These are phyloP conservation scores for Tetanocera ferruginea DNA, from an alignment of 2,888 invertebrate genomes.

Conservation along the genomic window DNA sequence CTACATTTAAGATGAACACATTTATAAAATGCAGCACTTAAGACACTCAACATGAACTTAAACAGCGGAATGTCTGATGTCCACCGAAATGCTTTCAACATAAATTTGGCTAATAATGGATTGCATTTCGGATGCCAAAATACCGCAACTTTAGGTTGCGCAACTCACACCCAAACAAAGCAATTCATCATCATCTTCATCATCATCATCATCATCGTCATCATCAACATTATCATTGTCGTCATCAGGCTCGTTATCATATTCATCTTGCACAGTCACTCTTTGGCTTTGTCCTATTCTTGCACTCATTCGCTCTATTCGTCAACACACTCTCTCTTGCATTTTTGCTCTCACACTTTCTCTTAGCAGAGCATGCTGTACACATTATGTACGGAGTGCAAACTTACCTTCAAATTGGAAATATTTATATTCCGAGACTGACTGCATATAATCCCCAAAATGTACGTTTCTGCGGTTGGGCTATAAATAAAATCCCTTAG, in stretches of 20 bases:
- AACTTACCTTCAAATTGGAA: slow-evolving; percentile 21
- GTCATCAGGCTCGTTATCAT: background rate
- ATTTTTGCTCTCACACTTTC: background rate
- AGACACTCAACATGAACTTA: no score
- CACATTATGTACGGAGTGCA: background rate
- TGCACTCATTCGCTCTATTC: background rate
- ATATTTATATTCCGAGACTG: slow-evolving; percentile 21
- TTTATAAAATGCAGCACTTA: no score
- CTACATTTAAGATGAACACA: no score
- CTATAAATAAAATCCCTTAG: slow-evolving; percentile 17
- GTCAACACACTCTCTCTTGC: background rate
- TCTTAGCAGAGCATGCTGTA: background rate
- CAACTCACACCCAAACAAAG: background rate
- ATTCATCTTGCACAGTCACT: background rate
- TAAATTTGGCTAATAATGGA: slow-evolving; percentile 19
- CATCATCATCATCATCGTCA: background rate
- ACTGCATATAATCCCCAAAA: slow-evolving; percentile 27
- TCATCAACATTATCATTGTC: background rate
- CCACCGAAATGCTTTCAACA: slow-evolving; percentile 10
- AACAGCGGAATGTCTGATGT: background rate
- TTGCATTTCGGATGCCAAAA: background rate
- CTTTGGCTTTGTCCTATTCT: background rate
- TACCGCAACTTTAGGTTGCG: background rate
- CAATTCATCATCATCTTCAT: slow-evolving; percentile 4
- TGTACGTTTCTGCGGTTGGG: slow-evolving; percentile 5